Evolutionary conservation across 2,888 invertebrate species (phyloP).

Genomic region (Trachelus troglodyta): DNA sequence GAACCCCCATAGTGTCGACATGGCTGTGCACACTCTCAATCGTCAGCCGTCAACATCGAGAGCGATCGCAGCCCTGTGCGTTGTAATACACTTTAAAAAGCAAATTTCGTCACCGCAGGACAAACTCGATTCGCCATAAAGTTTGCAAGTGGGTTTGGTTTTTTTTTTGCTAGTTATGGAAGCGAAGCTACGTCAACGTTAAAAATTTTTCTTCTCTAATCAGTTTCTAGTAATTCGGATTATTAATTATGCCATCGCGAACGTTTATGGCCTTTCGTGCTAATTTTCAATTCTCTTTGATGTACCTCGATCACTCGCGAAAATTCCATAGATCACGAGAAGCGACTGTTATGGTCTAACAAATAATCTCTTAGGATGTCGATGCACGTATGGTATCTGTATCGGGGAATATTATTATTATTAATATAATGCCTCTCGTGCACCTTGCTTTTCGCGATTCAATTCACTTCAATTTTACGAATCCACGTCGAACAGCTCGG

Average conservation of each 20-base stretch:
- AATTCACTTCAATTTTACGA: neutral
- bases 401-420: too few species aligned
- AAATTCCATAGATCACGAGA: neutral
- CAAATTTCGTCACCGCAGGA: neutral
- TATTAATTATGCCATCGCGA: neutral
- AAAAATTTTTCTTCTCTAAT: neutral
- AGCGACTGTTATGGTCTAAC: neutral
- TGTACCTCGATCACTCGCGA: neutral
- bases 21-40: neutral
- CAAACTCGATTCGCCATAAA: neutral
- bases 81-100: neutral
- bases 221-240: neutral
- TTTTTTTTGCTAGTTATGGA: neutral
- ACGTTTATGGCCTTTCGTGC: neutral
- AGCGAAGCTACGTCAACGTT: neutral
- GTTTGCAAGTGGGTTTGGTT: neutral
- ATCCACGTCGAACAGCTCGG: too few species aligned
- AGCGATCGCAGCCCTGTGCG: neutral
- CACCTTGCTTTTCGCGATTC: neutral
- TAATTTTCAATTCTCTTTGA: neutral
- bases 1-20: neutral
- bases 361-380: neutral
- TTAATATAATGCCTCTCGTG: neutral
- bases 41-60: neutral
- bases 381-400: neutral